Evolutionary conservation across 2,113 vertebrate species (phyloP).

Genomic region (Embiotoca jacksoni): DNA sequence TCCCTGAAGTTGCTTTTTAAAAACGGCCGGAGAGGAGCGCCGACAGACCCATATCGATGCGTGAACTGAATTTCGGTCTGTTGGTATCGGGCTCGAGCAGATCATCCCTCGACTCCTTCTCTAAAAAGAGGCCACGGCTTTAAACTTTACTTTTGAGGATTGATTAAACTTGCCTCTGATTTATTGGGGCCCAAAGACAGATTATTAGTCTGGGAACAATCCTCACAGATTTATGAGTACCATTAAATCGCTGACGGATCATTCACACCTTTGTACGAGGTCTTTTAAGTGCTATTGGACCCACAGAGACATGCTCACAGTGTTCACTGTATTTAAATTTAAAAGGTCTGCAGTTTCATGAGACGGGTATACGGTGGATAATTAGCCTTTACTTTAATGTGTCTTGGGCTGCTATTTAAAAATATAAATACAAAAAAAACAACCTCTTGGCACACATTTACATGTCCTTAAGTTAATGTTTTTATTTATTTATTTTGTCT

Average conservation of each 20-base stretch:
- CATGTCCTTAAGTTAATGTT: no score
- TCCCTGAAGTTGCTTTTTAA: no score
- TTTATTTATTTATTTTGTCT: no score
- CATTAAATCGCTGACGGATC: neutral
- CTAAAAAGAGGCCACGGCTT: neutral
- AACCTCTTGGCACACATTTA: no score
- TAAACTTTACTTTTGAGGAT: neutral
- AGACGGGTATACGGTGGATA: no score
- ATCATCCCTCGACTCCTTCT: neutral
- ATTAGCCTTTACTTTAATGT: no score
- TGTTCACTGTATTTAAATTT: neutral
- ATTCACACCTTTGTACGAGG: neutral
- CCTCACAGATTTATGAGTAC: conserved; percentile 7
- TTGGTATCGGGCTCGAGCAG: no score
- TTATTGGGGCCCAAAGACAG: conserved; percentile 16
- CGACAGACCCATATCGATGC: no score
- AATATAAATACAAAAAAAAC: no score
- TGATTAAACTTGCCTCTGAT: conserved; percentile 18
- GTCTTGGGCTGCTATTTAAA: no score
- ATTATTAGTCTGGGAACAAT: conserved; percentile 5
- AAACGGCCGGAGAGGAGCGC: no score
- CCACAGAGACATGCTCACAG: neutral
- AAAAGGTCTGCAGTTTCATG: neutral
- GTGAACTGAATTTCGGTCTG: no score
- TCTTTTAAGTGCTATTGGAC: neutral